Base-by-base conservation (phyloP, 1,140 invertebrate species). In the Paralvinella palmiformis region DNA sequence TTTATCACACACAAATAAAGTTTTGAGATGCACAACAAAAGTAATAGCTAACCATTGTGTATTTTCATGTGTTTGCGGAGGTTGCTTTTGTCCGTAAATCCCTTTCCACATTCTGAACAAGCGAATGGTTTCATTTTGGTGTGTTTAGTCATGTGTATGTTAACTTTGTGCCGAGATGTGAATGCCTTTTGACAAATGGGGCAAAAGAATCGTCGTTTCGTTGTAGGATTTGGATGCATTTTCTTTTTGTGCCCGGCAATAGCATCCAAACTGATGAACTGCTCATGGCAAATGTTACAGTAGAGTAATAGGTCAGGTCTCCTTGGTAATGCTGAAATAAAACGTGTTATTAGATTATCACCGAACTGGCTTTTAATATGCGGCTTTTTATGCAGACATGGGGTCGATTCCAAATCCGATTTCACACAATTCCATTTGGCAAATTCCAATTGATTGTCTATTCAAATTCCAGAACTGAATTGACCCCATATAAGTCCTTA, bases 121-220 rank as follows among this genome's bases (percentile, higher is more conserved):
- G 36, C 24, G 22, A 41, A 36, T 24, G 58, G 58, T 5, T 45
- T 60, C 1, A 27, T 37, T 20, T 37, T 37, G 17, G 24, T 60
- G 58, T 60, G 58, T 31, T 17, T 60, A 7, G 44, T 13, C 33
- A 22, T 41, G 32, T 60, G 58, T 20, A 17, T 45, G 10, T 60
- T 70, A 13, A 70, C 55, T 36, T 65, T 65, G 24, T 56, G 87
- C 1, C 89, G 89, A 68, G 88, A 87, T 64, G 85, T 83, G 63
- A 79, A 79, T 10, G 79, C 78, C 64, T 79, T 80, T 33, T 69
- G 70, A 62, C 78, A 79, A 17, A 69, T 59, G 37, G 53, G 52
- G 62, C 78, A 79, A 5, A n/a, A n/a, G n/a, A n/a, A n/a, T n/a
- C n/a, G n/a, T n/a, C n/a, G n/a, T n/a, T n/a, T n/a, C n/a, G n/a